Evolutionary conservation across 2,888 invertebrate species (phyloP).

Genomic region (Protophormia terraenovae): DNA sequence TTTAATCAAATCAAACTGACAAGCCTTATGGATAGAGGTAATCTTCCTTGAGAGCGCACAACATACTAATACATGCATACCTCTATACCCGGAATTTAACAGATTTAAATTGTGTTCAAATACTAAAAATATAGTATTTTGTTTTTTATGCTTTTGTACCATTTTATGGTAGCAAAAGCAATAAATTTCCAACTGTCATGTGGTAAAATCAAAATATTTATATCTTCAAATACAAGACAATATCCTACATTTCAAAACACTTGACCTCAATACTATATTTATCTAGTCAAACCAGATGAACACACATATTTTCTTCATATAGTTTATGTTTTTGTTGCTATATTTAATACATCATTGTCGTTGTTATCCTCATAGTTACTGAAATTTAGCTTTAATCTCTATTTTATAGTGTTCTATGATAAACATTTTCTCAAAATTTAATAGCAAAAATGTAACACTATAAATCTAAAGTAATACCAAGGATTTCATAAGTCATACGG

Average conservation of each 20-base stretch:
- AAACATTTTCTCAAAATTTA: slow-evolving; percentile 9
- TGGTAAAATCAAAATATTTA: neutral
- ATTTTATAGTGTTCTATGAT: neutral
- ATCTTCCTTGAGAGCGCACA: too few relatives aligned
- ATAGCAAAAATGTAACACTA: neutral
- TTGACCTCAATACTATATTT: slow-evolving; percentile 14
- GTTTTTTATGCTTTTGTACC: too few relatives aligned
- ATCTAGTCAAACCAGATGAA: neutral
- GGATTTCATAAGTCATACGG: slow-evolving; percentile 3
- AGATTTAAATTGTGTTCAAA: too few relatives aligned
- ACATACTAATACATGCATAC: too few relatives aligned
- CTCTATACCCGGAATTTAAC: too few relatives aligned
- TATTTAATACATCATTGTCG: neutral
- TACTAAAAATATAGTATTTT: too few relatives aligned
- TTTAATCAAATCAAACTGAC: too few relatives aligned
- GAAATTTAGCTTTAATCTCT: neutral
- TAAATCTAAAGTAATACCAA: slow-evolving; percentile 15
- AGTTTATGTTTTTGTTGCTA: neutral
- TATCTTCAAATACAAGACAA: neutral
- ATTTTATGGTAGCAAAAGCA: too few relatives aligned
- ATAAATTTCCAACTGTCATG: neutral
- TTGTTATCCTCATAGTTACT: neutral
- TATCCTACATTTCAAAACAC: neutral
- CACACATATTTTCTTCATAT: neutral
- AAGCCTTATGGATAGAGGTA: too few relatives aligned